Conservation (phyloP, 2,113 vertebrate species). For the Ameiurus melas region DNA sequence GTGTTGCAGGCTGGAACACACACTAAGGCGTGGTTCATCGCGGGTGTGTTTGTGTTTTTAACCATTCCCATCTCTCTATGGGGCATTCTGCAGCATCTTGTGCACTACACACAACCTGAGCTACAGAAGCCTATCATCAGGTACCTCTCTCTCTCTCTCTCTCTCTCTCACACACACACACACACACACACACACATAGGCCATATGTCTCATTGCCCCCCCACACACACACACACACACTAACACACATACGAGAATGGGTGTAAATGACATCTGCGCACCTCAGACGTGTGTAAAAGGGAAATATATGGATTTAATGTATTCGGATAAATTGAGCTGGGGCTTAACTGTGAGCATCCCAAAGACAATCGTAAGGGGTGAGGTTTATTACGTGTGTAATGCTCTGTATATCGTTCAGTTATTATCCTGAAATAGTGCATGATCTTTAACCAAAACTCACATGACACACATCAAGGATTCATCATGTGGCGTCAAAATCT, state of each 20-base stretch:
- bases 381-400: not conserved
- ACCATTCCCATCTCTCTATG: constrained; percentile 95
- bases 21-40: constrained; percentile 96
- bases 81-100: constrained; percentile 94
- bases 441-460: not conserved
- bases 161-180: not conserved
- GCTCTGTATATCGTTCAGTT: not conserved
- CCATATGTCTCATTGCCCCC: too few species aligned
- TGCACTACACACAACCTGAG: constrained; percentile 95
- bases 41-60: constrained; percentile 93
- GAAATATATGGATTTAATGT: not conserved
- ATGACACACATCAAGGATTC: not conserved
- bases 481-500: not conserved
- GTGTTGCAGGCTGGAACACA: constrained; percentile 85
- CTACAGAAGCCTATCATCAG: constrained; percentile 97
- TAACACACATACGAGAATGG: not conserved
- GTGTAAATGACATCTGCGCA: not conserved
- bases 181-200: not conserved
- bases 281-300: not conserved
- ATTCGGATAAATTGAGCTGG: not conserved
- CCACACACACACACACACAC: not conserved
- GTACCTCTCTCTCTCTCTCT: too few species aligned
- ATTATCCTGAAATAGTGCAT: not conserved
- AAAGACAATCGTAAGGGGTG: not conserved
- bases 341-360: not conserved